These are phyloP conservation scores for Platygyra sinensis DNA, from an alignment of 64 coral and sea anemone genomes.

Conservation along the genomic window DNA sequence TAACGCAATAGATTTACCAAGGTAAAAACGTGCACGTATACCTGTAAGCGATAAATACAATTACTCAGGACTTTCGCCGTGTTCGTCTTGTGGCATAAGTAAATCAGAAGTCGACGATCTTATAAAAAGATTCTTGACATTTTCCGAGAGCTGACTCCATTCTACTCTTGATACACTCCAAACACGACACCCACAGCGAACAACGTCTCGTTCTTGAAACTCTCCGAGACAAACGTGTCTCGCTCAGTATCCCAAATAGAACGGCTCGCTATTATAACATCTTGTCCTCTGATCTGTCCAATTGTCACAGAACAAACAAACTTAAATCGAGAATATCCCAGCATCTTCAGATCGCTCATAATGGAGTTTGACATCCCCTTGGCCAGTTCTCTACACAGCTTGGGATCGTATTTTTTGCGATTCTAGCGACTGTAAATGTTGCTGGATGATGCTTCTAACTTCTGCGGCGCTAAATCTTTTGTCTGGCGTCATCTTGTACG, in stretches of 20 bases:
- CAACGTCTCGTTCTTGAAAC: slow-evolving; percentile 58
- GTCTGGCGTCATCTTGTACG: slow-evolving; percentile 84
- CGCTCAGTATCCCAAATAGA: slow-evolving; percentile 77
- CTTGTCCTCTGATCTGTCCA: slow-evolving; percentile 77
- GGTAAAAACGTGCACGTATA: too few species aligned
- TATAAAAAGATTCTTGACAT: background rate
- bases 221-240: slow-evolving; percentile 79
- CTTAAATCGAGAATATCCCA: slow-evolving; percentile 67
- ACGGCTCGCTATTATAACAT: slow-evolving; percentile 70
- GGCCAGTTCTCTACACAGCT: slow-evolving; percentile 58
- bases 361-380: slow-evolving; percentile 77
- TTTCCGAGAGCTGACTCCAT: background rate
- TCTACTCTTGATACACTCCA: slow-evolving; percentile 70
- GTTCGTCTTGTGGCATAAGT: background rate
- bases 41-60: too few species aligned
- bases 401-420: slow-evolving; percentile 67
- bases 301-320: slow-evolving; percentile 88
- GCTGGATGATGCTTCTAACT: slow-evolving; percentile 64
- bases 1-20: too few species aligned
- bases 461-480: slow-evolving; percentile 51
- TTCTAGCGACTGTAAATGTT: slow-evolving; percentile 70
- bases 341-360: slow-evolving; percentile 72
- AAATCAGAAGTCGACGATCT: background rate
- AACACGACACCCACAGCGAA: slow-evolving; percentile 88
- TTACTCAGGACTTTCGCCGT: too few species aligned